Base-by-base conservation (phyloP, 2,888 invertebrate species). In the Tipula unca region DNA sequence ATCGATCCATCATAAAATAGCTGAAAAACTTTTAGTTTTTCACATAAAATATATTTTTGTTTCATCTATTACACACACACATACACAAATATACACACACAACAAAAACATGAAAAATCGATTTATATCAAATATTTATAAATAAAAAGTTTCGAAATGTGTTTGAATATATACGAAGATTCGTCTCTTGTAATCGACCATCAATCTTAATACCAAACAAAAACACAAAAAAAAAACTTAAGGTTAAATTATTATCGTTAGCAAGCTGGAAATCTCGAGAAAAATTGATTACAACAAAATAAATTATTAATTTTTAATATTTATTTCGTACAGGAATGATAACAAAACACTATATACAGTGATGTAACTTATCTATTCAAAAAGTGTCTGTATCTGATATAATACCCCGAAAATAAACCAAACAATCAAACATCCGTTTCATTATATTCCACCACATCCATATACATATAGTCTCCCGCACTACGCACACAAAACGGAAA, bases 81-180 rank as follows among this genome's bases (percentile, higher is more conserved):
- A 48, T 17, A 36, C 36, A 6, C 36, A 36, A 35, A 35, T 8
- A 10, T 10, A 54, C 54, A 54, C 6, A 25, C 10, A 10, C 69
- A 69, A 69, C 25, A 69, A 69, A 69, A 69, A 69, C 69, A 69
- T 69, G 69, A 25, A 25, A 69, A 69, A 69, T 69, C 69, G 69
- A 69, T 69, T 69, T 69, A 69, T 69, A 69, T 25, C 69, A 69
- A 69, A 69, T 69, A 69, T 69, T 69, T 69, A 69, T 69, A 69
- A 69, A 69, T 69, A 25, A 69, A 69, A 69, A 69, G 69, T 69
- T 69, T 69, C n/a, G 69, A 69, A 25, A 69, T 69, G 10, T 69
- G 8, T 25, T 69, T 69, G 25, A 48, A 48, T 25, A 69, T n/a
- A n/a, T 25, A 69, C 6, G 20, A 69, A 69, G 25, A 69, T 69